These are phyloP conservation scores for Acarapis woodi DNA, from an alignment of 1,140 invertebrate species.

Conservation along the genomic window DNA sequence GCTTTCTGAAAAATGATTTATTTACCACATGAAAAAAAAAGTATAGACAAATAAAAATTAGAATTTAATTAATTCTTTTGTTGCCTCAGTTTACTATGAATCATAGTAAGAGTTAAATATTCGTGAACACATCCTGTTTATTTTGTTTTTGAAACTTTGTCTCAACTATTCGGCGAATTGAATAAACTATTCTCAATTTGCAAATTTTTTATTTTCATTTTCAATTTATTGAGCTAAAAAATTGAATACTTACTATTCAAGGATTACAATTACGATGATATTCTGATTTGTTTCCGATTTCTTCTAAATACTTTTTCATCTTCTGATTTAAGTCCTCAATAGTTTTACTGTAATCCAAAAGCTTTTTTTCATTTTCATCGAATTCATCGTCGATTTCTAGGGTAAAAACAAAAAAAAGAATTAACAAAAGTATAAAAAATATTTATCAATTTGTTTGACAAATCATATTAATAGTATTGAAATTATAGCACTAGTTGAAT, in stretches of 20 bases:
- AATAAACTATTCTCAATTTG: no score
- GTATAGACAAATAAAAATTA: no score
- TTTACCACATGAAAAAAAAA: no score
- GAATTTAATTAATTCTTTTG: no score
- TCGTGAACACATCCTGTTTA: no score
- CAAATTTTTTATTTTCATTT: background rate
- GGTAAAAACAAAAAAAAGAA: conserved; percentile 7
- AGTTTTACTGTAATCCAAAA: conserved; percentile 18
- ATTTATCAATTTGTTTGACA: background rate
- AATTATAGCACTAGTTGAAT: background rate
- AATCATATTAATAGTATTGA: no score
- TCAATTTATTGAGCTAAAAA: background rate
- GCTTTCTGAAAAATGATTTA: no score
- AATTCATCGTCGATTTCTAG: conserved; percentile 24
- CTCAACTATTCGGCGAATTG: no score
- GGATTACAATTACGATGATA: conserved; percentile 21
- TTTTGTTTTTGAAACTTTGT: no score
- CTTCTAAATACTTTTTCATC: conserved; percentile 21
- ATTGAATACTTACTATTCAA: conserved; percentile 4
- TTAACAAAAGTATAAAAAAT: conserved; percentile 5
- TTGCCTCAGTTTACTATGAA: no score
- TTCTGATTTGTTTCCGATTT: conserved; percentile 20
- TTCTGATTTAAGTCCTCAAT: conserved; percentile 19
- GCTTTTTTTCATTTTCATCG: conserved; percentile 19
- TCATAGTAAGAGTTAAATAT: no score